Evolutionary conservation across 2,797 vertebrate species (phyloP), one percentile per base, ranked within the genome.

Genomic region (Hoplostethus mediterraneus): DNA sequence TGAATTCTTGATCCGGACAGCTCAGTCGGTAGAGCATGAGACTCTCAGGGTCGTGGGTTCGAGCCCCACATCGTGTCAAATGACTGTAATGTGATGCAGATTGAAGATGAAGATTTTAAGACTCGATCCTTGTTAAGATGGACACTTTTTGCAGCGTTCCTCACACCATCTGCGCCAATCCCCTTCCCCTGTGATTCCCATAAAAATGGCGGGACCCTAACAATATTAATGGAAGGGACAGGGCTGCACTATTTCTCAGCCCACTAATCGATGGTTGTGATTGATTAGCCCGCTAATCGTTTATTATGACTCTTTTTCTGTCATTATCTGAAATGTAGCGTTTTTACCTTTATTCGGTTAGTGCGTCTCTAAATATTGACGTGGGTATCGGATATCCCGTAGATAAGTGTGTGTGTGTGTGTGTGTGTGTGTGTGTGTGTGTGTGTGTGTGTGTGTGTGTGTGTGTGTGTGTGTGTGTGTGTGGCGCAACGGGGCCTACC

Each of bases 401-500:
- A 45, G 42, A 48, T 63, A 67, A 75, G 30, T 16, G 28, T 40
- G 31, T 9, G 16, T 25, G 14, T 31, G 53, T n/a, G 9, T 28
- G 6, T 0, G 55, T 51, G 71, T 10, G 62, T 12, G 40, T 13
- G 31, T 13, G 30, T 33, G 33, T 7, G 16, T 17, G 16, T 31
- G 53, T 14, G 7, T 28, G 3, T 2, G 4, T 60, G 25, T 53
- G 51, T 28, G 6, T 0, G 55, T 51, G 71, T 10, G 62, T 12
- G 40, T 13, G 31, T 13, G 30, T 33, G 33, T 7, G 16, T 17
- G 16, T 31, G 53, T 14, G 7, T 28, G 3, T 2, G 4, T 60
- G 25, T 53, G 51, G 25, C 49, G 55, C 69, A 67, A 60, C 75
- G 30, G 63, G 17, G 71, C 96, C 90, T 87, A 99, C 97, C 97